Base-by-base conservation (phyloP, 2,888 invertebrate genomes). In the Trichogramma dendrolimi region DNA sequence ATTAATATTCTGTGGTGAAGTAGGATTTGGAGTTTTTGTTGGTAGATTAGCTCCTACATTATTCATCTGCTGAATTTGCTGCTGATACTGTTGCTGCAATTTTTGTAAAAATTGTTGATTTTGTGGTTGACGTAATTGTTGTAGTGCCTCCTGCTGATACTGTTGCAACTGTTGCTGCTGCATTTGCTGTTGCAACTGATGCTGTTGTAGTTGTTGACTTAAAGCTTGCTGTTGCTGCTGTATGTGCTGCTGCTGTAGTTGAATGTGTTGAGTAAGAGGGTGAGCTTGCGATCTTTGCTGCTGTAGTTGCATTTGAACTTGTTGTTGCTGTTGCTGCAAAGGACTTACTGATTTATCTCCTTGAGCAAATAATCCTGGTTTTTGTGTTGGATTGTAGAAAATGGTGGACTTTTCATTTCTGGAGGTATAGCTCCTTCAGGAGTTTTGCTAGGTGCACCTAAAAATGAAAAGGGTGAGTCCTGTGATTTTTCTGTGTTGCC, bases 401-500 rank as follows among this genome's bases (percentile, higher is more conserved):
- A 59, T 1, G 48, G 51, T 8, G 53, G 2, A 42, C 39, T 56
- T 46, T 57, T 46, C 5, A 60, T 44, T 59, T 61, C 61, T 1
- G 8, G 59, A 6, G 54, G 44, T 48, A 46, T 5, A 14, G 27
- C 7, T 56, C 60, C 51, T 8, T 52, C 4, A 47, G 40, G 42
- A 4, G 44, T 40, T 50, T 48, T 63, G 10, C 50, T 42, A 40
- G 59, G 49, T 7, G 60, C 42, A 10, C 10, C 10, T 11, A 54
- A 10, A 39, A 62, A 62, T 1, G 66, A 62, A 53, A 64, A 64
- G n/a, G 27, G 59, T n/a, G 63, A 60, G 47, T 67, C 64, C 27
- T 27, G 27, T 27, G 27, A 27, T 27, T 27, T 27, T 27, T 27
- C 27, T 27, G 52, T 50, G 38, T 61, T 57, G 0, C 55, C 50